Evolutionary conservation across 2,888 invertebrate species (phyloP), one percentile per base, ranked within the genome.

Genomic region (Eumerus sabulonum): DNA sequence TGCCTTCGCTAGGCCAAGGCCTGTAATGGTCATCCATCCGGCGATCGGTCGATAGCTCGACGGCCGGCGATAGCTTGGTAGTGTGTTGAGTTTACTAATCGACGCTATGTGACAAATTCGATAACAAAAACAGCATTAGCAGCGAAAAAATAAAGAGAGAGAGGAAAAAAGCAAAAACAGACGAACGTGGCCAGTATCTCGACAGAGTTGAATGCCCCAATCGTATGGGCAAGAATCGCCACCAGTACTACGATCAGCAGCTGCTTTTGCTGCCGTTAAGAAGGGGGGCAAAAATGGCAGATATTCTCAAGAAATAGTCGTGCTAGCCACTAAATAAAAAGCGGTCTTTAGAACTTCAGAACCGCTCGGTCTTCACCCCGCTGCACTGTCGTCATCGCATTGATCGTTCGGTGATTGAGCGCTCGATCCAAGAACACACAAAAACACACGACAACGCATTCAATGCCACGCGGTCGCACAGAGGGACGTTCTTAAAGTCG

Each of bases 341-440:
- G 57, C 72, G 45, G 72, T 64, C 62, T 62, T 60, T 17, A 53
- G 56, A 27, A 27, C 27, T 27, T 27, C 27, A 27, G 16, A 13
- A 4, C 27, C 45, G 50, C 19, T 9, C 19, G 45, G 19, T 47
- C 64, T 3, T n/a, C 50, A 40, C n/a, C 40, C 17, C 12, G 14
- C 66, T 16, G 14, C 51, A 44, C 42, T 17, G 9, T 71, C 54
- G 45, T 53, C 54, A 45, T 60, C 50, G 56, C 68, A 74, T 74
- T 67, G 67, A 60, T 74, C 74, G 67, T 56, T 68, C 47, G 67
- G 60, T 62, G 74, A 74, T 67, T 62, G 74, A 74, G 67, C 66
- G 59, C 66, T 67, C 53, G 66, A 67, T 74, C 60, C 53, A 19
- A 35, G 63, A 16, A 45, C 38, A 44, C 51, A 68, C 51, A 68